Conservation (phyloP, 2,113 vertebrate genomes). For the Alligator mississippiensis region DNA sequence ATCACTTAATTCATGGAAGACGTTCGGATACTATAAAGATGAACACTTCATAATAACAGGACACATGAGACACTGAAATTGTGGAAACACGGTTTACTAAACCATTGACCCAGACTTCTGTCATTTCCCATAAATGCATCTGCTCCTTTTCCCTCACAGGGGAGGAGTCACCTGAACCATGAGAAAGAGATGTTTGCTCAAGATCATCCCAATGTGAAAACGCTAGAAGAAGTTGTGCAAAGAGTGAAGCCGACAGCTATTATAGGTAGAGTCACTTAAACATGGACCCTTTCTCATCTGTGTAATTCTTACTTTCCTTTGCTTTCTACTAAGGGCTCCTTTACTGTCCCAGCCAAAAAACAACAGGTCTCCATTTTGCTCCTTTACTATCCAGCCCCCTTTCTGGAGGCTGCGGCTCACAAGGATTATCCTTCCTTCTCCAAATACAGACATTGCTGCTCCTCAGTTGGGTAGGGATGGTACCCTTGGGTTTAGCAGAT, state of each 20-base stretch:
- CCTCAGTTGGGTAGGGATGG: neutral
- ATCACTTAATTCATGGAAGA: neutral
- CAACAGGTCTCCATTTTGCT: neutral
- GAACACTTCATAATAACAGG: neutral
- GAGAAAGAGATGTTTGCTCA: slow-evolving; percentile 95
- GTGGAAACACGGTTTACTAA: neutral
- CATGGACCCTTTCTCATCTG: fast-evolving
- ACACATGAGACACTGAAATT: neutral
- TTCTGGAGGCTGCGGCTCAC: fast-evolving
- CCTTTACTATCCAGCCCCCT: neutral
- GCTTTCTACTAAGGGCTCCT: neutral
- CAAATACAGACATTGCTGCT: neutral
- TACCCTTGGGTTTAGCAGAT: neutral
- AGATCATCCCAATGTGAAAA: slow-evolving; percentile 87
- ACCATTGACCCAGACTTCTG: neutral
- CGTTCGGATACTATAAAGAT: neutral
- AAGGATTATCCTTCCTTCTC: no score
- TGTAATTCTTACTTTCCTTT: neutral
- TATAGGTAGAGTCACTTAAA: slow-evolving; percentile 83
- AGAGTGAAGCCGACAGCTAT: slow-evolving; percentile 93
- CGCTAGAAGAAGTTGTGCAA: slow-evolving; percentile 91
- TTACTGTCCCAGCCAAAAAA: neutral
- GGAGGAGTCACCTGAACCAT: slow-evolving; percentile 90
- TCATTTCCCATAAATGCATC: neutral
- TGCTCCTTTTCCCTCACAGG: slow-evolving; percentile 77